phyloP scores from a whole-genome alignment of 2,888 invertebrate species.

The Ephialtes manifestator region DNA sequence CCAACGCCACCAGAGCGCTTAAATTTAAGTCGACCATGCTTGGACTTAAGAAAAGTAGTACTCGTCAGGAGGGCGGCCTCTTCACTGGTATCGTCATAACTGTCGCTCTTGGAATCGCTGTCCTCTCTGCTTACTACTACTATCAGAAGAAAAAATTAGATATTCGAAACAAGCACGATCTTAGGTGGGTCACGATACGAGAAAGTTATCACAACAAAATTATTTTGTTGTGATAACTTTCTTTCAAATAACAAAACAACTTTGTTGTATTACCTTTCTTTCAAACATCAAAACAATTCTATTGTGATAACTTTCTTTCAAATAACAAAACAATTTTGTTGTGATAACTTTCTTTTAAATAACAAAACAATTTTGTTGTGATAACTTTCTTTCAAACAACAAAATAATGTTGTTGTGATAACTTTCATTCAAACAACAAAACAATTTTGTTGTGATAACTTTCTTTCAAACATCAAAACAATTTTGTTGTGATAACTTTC shows the following conservation, averaged over 20 bases:
- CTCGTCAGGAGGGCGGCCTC: conserved; percentile 54
- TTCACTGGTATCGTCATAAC: conserved; percentile 73
- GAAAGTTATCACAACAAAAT: neutral
- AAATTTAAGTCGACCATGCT: conserved; percentile 51
- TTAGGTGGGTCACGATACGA: conserved; percentile 65
- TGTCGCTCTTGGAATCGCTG: conserved; percentile 65
- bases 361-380: neutral
- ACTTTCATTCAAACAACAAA: neutral
- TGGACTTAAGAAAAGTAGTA: conserved; percentile 39
- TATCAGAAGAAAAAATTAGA: conserved; percentile 74
- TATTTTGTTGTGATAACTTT: no score
- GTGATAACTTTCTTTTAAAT: no score
- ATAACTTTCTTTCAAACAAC: neutral
- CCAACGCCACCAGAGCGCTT: conserved; percentile 27
- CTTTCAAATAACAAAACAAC: neutral
- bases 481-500: no score
- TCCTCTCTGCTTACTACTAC: conserved; percentile 75
- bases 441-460: neutral
- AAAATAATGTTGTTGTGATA: neutral
- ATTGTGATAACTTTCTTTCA: no score
- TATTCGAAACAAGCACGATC: conserved; percentile 67
- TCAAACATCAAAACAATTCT: neutral
- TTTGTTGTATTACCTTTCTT: no score
- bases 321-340: neutral
- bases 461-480: neutral